Evolutionary conservation across 2,113 vertebrate genomes (phyloP).

Genomic region (Sisor rabdophorus): DNA sequence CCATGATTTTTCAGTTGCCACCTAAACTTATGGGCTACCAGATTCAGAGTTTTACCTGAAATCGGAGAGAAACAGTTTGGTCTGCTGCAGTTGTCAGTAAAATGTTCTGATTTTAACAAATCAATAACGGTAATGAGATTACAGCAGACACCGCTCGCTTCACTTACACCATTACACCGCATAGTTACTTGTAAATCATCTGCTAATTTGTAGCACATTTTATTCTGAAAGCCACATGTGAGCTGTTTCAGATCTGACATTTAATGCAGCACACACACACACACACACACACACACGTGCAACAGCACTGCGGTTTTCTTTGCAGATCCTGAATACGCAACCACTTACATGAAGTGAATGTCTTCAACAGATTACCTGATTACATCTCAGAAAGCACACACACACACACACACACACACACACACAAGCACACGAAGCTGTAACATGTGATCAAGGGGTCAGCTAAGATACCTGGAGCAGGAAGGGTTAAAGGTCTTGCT

Average conservation of each 20-base stretch:
- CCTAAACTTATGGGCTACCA: too few species aligned
- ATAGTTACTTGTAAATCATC: not conserved
- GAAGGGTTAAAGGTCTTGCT: too few species aligned
- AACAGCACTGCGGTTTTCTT: not conserved
- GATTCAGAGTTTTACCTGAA: not conserved
- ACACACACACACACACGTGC: not conserved
- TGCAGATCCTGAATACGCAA: conserved; percentile 20
- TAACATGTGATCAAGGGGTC: not conserved
- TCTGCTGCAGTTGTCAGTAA: too few species aligned
- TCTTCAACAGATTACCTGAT: not conserved
- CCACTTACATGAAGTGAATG: not conserved
- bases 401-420: too few species aligned
- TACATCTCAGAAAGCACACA: not conserved
- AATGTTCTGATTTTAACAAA: not conserved
- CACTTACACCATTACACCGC: not conserved
- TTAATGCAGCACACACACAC: not conserved
- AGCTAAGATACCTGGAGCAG: too few species aligned
- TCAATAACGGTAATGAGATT: not conserved
- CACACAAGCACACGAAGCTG: not conserved
- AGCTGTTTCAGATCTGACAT: not conserved
- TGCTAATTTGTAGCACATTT: not conserved
- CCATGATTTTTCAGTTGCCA: too few species aligned
- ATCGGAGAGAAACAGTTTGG: not conserved
- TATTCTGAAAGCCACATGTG: not conserved
- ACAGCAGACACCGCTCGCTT: not conserved